A percentile compares a stretch with the other conserved stretches of the same genome.
Conservation (phyloP, 2,888 invertebrate genomes). For the Trichogramma evanescens region DNA sequence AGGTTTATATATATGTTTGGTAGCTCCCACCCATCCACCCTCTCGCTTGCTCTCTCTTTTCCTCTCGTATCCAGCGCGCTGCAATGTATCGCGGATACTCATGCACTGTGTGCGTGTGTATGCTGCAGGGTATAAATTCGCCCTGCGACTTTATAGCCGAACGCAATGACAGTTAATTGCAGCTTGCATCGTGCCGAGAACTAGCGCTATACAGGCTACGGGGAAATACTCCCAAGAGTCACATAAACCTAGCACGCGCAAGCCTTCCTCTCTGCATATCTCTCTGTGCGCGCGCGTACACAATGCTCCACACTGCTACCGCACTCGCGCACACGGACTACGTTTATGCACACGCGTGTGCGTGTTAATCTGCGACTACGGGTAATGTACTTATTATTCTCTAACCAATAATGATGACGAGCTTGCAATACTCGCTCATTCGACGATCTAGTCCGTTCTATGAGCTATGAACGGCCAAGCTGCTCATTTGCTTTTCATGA, state of each 20-base stretch:
- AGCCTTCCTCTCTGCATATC: neutral
- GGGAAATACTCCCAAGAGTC: conserved; percentile 13
- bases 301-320: too few species aligned
- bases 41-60: conserved; percentile 4
- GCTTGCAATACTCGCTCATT: neutral
- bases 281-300: neutral
- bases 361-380: neutral
- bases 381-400: too few species aligned
- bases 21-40: neutral
- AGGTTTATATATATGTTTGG: neutral
- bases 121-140: conserved; percentile 17
- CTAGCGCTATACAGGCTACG: conserved; percentile 1
- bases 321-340: too few species aligned
- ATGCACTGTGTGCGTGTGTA: neutral
- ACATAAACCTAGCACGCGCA: conserved; percentile 12
- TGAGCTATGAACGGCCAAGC: too few species aligned
- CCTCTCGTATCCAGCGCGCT: neutral
- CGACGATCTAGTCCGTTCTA: too few species aligned
- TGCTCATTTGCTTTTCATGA: too few species aligned
- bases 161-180: conserved; percentile 22
- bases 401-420: conserved; percentile 13
- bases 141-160: conserved; percentile 19
- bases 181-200: neutral
- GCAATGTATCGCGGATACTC: neutral
- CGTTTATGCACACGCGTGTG: neutral